Evolutionary conservation across 1,140 invertebrate species (phyloP).

Genomic region (Zaprionus kolodkinae): DNA sequence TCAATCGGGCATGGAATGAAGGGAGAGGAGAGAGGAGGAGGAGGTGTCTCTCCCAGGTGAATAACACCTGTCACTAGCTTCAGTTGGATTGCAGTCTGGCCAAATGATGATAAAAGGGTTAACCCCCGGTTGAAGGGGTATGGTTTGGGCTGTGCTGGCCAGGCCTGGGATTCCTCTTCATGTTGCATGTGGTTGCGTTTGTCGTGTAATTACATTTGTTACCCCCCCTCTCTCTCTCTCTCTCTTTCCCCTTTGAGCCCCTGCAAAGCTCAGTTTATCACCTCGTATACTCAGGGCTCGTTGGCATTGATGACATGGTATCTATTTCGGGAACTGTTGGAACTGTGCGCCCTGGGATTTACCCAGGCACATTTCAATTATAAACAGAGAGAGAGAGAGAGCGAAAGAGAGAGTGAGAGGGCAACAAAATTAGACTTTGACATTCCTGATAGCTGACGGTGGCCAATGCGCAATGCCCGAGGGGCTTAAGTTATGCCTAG

Average conservation of each 20-base stretch:
- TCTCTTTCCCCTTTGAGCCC: background rate
- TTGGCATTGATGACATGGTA: constrained; percentile 70
- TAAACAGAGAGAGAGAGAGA: background rate
- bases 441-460: constrained; percentile 56
- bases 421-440: constrained; percentile 71
- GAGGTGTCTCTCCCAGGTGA: constrained; percentile 8
- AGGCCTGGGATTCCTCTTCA: background rate
- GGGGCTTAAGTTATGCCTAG: constrained; percentile 28
- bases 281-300: constrained; percentile 10
- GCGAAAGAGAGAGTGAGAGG: no score
- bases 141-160: no score
- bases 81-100: constrained; percentile 1
- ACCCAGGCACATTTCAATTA: constrained; percentile 69
- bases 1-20: background rate
- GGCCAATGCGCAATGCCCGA: constrained; percentile 40
- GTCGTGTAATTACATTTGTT: constrained; percentile 45
- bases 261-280: constrained; percentile 41
- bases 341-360: constrained; percentile 57
- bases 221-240: background rate
- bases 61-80: constrained; percentile 36
- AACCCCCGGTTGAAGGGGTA: background rate
- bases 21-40: no score
- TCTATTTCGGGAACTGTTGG: constrained; percentile 58
- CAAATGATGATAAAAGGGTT: constrained; percentile 46
- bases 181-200: background rate